Evolutionary conservation across 2,888 invertebrate species (phyloP), one percentile per base, ranked within the genome.

Genomic region (Eugnorisma glareosa): DNA sequence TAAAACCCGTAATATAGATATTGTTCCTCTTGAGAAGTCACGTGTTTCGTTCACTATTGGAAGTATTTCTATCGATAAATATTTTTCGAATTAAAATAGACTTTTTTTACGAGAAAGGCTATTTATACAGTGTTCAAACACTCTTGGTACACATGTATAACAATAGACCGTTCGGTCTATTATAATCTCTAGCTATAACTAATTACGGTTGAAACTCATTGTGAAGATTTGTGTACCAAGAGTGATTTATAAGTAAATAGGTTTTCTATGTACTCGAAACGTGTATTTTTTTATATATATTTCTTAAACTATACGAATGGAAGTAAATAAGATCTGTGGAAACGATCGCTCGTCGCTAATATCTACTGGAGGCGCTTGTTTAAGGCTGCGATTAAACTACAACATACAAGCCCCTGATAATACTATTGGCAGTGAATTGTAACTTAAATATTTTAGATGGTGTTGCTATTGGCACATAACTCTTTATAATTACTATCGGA

Each of bases 1-100:
- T 80, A 79, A 87, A 87, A 87, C 88, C 88, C 86, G 86, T 87
- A 87, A 63, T 78, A 81, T 73, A 77, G 63, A 85, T 61, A 61
- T 40, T 75, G 73, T 75, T 85, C 57, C 61, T 72, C 63, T 77
- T 71, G 28, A 63, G 72, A 84, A 73, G 75, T 67, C 75, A 76
- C 35, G 18, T 21, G 45, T 13, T 21, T 63, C 37, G 54, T 43
- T 43, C 11, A 67, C 64, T 63, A 57, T 77, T 70, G 64, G 40
- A 83, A 77, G 69, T 64, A 48, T n/a, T 54, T 79, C 28, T 43
- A n/a, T n/a, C 15, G 10, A 40, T n/a, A 64, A n/a, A 40, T 40
- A 64, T 40, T 37, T 35, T 35, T 37, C 18, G n/a, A n/a, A n/a
- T 54, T 54, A 37, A 79, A 31, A 5, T 73, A 61, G 48, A 83